Conservation (phyloP, 2,113 vertebrate genomes). For the Albula goreensis region DNA sequence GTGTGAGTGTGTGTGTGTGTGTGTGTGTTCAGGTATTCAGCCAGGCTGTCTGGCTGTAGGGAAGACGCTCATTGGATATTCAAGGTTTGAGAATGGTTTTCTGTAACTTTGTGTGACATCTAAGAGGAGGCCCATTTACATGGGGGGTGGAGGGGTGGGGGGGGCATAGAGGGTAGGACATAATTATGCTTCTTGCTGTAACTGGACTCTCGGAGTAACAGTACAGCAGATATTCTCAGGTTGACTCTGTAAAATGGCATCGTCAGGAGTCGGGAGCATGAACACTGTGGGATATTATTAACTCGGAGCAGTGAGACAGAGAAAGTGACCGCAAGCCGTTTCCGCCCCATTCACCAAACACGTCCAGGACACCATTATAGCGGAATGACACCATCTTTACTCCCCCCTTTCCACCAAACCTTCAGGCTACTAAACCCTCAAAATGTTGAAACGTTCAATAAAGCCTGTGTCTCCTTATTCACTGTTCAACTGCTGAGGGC, state of each 20-base stretch:
- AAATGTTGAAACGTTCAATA: no score
- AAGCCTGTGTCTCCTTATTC: no score
- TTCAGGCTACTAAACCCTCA: neutral
- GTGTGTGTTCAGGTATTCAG: neutral
- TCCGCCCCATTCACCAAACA: constrained; percentile 1
- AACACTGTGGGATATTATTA: neutral
- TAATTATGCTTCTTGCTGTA: constrained; percentile 11
- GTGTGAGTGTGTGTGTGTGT: neutral
- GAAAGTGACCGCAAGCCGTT: constrained; percentile 1
- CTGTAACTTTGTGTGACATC: neutral
- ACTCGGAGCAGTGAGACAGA: neutral
- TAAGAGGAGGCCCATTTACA: neutral
- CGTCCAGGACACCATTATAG: neutral
- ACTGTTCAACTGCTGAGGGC: no score
- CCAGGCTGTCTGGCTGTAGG: neutral
- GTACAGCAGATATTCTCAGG: neutral
- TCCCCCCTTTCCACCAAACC: no score
- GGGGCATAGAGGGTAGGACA: neutral
- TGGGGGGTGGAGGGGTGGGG: neutral
- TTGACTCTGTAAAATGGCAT: neutral
- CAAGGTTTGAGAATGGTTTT: neutral
- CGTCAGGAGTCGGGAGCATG: neutral
- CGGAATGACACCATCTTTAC: neutral
- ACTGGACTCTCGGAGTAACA: constrained; percentile 2
- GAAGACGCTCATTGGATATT: constrained; percentile 8